Base-by-base conservation (phyloP, 2,113 vertebrate genomes). In the Myotis brandtii region DNA sequence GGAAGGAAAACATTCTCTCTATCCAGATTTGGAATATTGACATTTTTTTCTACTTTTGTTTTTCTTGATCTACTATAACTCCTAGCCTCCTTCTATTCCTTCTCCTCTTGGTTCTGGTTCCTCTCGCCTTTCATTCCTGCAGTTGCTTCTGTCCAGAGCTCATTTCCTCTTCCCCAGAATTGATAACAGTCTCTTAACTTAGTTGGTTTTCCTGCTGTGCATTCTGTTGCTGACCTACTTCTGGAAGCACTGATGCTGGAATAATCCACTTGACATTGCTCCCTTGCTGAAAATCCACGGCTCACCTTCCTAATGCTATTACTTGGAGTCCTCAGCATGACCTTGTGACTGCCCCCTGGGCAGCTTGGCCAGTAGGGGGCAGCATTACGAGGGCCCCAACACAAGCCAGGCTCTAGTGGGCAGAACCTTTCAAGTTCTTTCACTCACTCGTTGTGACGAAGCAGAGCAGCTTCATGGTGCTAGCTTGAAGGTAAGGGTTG, bases 191-290 rank as follows among this genome's bases (percentile, higher is more conserved):
- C 40, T 90, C 89, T 4, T 56, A 54, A 9, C 25, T 67, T 50
- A 46, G 59, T 1, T 62, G 59, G 25, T 30, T 62, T 86, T n/a
- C 56, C 86, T 86, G 56, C 40, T 27, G 40, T 34, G 5, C 52
- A 3, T n/a, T 84, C 64, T 73, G 54, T 92, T 82, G 70, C 86
- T 89, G 87, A 95, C 94, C 96, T 92, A 89, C 50, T 97, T 96
- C 54, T 73, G 48, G 34, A 59, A 93, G 90, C 54, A 23, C 83
- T 91, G 37, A 89, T 54, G 72, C 89, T 80, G n/a, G 62, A 72
- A 79, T 94, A 92, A 97, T 94, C 86, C 62, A 3, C 54, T 69
- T 23, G 76, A 80, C 8, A 0, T 37, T 10, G n/a, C 37, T 76
- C 62, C 64, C 77, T 52, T 37, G 37, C 30, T 92, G 52, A 81